phyloP scores from a whole-genome alignment of 2,888 invertebrate species.

The Cerceris ruficornis region DNA sequence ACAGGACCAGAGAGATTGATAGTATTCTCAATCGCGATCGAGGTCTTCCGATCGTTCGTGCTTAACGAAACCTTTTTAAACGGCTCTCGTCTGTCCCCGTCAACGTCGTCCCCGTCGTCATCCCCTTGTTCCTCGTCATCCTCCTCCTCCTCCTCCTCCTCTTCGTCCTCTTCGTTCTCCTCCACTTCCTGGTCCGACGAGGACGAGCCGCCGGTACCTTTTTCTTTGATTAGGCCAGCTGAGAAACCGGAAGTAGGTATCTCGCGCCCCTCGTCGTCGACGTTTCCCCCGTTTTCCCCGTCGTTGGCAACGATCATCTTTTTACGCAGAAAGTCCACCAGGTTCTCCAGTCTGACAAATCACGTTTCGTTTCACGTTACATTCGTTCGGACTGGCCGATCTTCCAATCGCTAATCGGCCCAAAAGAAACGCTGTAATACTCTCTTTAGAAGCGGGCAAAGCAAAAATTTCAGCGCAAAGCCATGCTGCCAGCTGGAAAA shows the following conservation, averaged over 20 bases:
- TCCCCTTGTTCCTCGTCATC: conserved; percentile 42
- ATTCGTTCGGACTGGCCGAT: conserved; percentile 34
- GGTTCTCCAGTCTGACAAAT: conserved; percentile 80
- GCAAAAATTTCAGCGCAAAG: conserved; percentile 74
- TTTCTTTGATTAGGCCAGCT: conserved; percentile 13
- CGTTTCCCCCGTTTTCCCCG: conserved; percentile 45
- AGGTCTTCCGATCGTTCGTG: conserved; percentile 38
- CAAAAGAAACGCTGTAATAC: conserved; percentile 70
- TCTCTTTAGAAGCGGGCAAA: conserved; percentile 75
- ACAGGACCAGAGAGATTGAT: conserved; percentile 73
- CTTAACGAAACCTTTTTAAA: conserved; percentile 28
- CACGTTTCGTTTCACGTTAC: conserved; percentile 72
- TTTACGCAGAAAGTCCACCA: conserved; percentile 76
- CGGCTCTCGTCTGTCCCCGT: conserved; percentile 31
- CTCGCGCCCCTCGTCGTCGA: conserved; percentile 51
- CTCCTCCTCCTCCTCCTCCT: conserved; percentile 35
- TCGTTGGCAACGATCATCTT: conserved; percentile 66
- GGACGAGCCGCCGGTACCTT: conserved; percentile 16
- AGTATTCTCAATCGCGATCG: conserved; percentile 50
- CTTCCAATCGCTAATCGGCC: conserved; percentile 65
- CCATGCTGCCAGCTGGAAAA: conserved; percentile 76
- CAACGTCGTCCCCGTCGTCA: conserved; percentile 24
- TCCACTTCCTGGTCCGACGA: conserved; percentile 34
- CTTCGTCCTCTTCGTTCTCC: conserved; percentile 32
- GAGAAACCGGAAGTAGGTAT: conserved; percentile 34